These are phyloP conservation scores for Aelia acuminata DNA, from an alignment of 2,888 invertebrate species.

Conservation along the genomic window DNA sequence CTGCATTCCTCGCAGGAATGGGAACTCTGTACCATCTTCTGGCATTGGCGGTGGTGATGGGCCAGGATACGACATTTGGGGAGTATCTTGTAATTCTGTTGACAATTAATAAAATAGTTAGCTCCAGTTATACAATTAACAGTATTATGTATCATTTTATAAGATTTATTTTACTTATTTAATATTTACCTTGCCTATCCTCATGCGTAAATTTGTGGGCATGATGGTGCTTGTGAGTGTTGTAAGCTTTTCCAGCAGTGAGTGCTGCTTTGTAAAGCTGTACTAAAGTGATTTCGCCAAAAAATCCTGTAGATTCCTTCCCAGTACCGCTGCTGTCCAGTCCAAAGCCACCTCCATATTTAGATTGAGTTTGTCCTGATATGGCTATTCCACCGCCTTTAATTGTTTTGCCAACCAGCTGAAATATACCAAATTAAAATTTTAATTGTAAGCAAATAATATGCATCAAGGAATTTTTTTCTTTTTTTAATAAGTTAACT, in stretches of 20 bases:
- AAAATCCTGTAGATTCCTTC: slow-evolving; percentile 76
- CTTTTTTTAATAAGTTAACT: background rate
- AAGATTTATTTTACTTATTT: background rate
- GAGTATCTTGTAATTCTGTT: slow-evolving; percentile 55
- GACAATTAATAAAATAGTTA: slow-evolving; percentile 12
- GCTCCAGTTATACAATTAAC: background rate
- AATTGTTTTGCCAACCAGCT: slow-evolving; percentile 74
- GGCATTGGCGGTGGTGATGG: slow-evolving; percentile 66
- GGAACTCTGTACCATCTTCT: slow-evolving; percentile 67
- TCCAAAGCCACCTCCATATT: slow-evolving; percentile 73
- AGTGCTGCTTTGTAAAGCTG: slow-evolving; percentile 85
- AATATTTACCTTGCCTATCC: slow-evolving; percentile 65
- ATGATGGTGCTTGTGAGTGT: slow-evolving; percentile 90
- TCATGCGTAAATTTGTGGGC: slow-evolving; percentile 73
- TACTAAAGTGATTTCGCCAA: slow-evolving; percentile 85
- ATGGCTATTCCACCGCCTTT: slow-evolving; percentile 82
- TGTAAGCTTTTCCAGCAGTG: slow-evolving; percentile 88
- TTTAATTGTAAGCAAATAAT: background rate
- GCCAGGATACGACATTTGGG: slow-evolving; percentile 58
- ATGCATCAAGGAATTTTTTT: background rate
- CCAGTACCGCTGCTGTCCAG: slow-evolving; percentile 69
- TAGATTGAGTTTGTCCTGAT: slow-evolving; percentile 80
- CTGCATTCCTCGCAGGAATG: slow-evolving; percentile 66
- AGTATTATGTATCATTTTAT: background rate
- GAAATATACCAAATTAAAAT: background rate